Conservation (phyloP, 53 echinoderm and acorn worm species). For the Antedon mediterranea region DNA sequence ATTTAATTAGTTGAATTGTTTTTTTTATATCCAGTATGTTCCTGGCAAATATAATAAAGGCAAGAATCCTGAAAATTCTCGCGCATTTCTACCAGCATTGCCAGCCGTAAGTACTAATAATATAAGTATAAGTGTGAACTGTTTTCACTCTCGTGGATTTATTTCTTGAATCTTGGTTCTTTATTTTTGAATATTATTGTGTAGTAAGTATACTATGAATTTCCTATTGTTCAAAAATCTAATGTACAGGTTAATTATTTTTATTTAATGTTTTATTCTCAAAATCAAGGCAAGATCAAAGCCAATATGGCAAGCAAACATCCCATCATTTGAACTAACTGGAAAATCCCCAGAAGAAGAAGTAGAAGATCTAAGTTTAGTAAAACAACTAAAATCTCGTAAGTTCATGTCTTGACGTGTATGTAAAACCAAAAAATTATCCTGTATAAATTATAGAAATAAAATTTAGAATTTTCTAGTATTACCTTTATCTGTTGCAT, state of each 20-base stretch:
- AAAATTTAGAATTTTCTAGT: too few relatives aligned
- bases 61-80: constrained; percentile 61
- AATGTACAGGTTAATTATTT: background rate
- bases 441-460: too few relatives aligned
- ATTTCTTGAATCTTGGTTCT: too few relatives aligned
- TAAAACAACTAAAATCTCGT: constrained; percentile 68
- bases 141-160: too few relatives aligned
- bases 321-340: constrained; percentile 75
- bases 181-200: too few relatives aligned
- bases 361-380: constrained; percentile 58
- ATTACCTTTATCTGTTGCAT: too few relatives aligned
- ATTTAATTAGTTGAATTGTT: background rate
- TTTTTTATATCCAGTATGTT: constrained; percentile 40
- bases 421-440: too few relatives aligned
- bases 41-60: constrained; percentile 63
- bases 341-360: constrained; percentile 89
- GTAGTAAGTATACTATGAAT: too few relatives aligned
- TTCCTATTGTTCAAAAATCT: too few relatives aligned
- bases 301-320: constrained; percentile 91
- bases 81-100: constrained; percentile 62
- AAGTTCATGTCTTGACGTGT: too few relatives aligned
- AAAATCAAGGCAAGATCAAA: constrained; percentile 58
- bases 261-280: background rate
- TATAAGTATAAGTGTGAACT: too few relatives aligned
- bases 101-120: constrained; percentile 95